phyloP scores from a whole-genome alignment of 2,797 vertebrate genomes.

The Gastrophryne carolinensis region DNA sequence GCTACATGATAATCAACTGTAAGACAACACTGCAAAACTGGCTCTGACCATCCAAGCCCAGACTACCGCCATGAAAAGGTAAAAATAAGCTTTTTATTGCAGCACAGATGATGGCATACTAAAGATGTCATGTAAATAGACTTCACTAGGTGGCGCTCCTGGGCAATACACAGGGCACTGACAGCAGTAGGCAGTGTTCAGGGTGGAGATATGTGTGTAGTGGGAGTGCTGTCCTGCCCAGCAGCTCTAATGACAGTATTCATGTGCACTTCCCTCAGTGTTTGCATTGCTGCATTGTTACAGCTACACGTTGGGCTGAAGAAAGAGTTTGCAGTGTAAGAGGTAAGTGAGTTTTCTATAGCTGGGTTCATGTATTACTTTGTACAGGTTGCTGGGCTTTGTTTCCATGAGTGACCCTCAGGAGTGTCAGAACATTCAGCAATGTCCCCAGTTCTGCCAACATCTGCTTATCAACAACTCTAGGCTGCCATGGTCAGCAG shows the following conservation, averaged over 20 bases:
- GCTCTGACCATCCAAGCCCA: no score
- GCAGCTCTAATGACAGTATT: slow-evolving; percentile 10
- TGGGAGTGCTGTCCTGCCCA: background rate
- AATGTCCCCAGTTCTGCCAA: background rate
- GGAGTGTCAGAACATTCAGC: background rate
- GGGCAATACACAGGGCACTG: background rate
- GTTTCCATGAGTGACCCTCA: background rate
- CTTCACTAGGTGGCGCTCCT: slow-evolving; percentile 9
- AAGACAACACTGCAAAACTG: no score
- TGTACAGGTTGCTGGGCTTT: background rate
- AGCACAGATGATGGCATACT: no score
- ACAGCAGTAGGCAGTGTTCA: background rate
- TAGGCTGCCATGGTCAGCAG: background rate
- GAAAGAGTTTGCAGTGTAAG: background rate
- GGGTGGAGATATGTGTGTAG: slow-evolving; percentile 4
- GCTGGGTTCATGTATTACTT: no score
- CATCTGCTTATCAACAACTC: background rate
- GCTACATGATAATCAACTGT: no score
- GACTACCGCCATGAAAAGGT: no score
- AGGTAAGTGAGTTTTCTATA: background rate
- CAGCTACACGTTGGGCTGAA: background rate
- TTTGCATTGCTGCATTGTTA: slow-evolving; percentile 25
- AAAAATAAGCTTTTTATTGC: no score
- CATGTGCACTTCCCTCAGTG: slow-evolving; percentile 18
- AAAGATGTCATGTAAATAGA: no score